Percentiles rank a stretch among this genome's conserved stretches.
phyloP scores from a whole-genome alignment of 2,797 vertebrate species.

The Amblyraja radiata region DNA sequence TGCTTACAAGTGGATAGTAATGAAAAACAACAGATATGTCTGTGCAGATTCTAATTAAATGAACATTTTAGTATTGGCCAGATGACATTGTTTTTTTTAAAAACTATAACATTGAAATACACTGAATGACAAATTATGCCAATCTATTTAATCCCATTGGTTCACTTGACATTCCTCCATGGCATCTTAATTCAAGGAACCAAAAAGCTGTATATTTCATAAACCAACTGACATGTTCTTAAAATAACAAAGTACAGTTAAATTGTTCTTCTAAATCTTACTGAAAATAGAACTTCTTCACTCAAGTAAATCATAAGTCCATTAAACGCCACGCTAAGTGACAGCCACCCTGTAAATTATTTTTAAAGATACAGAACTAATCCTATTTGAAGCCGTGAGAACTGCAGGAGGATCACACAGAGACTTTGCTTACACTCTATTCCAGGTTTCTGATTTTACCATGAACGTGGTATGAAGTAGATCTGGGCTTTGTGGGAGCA shows the following conservation, averaged over 20 bases:
- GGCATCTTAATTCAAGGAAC: neutral
- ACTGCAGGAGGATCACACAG: neutral
- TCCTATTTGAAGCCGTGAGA: constrained; percentile 16
- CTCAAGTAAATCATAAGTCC: neutral
- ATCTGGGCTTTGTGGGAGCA: neutral
- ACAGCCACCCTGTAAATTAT: neutral
- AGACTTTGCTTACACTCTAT: neutral
- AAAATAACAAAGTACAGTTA: neutral
- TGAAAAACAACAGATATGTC: neutral
- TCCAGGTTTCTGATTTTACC: neutral
- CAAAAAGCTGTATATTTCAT: neutral
- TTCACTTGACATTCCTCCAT: neutral
- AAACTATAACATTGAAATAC: neutral
- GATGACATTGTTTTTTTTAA: neutral
- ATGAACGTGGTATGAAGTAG: neutral
- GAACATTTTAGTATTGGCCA: neutral
- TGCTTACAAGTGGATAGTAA: neutral
- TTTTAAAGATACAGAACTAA: constrained; percentile 10
- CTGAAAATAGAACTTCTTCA: neutral
- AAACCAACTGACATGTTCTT: neutral
- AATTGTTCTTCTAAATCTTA: neutral
- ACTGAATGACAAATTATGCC: too few species aligned
- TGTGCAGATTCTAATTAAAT: neutral
- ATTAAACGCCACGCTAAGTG: neutral
- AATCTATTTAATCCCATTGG: neutral